Evolutionary conservation across 2,113 vertebrate genomes (phyloP), one percentile per base, ranked within the genome.

Genomic region (Eolophus roseicapilla): DNA sequence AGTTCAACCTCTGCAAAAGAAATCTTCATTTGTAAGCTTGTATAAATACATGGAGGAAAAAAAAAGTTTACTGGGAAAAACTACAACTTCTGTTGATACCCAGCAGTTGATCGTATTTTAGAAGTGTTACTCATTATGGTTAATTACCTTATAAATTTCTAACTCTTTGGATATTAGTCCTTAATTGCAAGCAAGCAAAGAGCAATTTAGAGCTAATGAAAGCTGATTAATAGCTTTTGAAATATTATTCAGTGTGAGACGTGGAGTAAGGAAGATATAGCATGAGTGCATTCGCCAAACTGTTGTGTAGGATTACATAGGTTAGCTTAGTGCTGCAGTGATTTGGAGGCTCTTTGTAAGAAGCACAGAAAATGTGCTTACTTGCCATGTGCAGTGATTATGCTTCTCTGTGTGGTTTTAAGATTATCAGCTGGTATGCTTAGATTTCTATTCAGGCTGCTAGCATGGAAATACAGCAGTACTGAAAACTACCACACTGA

Each of bases 121-220:
- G 85, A 95, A 86, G 87, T 77, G 17, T 68, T 67, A 80, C 10
- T 64, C 76, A 69, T 80, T 59, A 68, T 59, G 35, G 49, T 94
- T 93, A 87, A 96, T 97, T 95, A 93, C 23, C 47, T 97, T 96
- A 68, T 77, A 76, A 62, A 88, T 91, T 89, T 86, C 75, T 92
- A 63, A 39, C 83, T 91, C 65, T 83, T 82, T 95, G 35, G 47
- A 80, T 97, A 87, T 85, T 93, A 92, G 79, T 93, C 29, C 41
- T 92, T 97, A 97, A 95, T 95, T 96, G 67, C 46, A 79, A 96
- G 83, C 82, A 71, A 93, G 88, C 69, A 77, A 93, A 95, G 70
- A 95, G 39, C 78, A 95, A 94, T 79, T 94, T 39, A 69, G 95
- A 37, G 63, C 4, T 91, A 93, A 96, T 77, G 44, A 94, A 90